Evolutionary conservation across 2,113 vertebrate species (phyloP), one percentile per base, ranked within the genome.

Genomic region (Kryptolebias marmoratus): DNA sequence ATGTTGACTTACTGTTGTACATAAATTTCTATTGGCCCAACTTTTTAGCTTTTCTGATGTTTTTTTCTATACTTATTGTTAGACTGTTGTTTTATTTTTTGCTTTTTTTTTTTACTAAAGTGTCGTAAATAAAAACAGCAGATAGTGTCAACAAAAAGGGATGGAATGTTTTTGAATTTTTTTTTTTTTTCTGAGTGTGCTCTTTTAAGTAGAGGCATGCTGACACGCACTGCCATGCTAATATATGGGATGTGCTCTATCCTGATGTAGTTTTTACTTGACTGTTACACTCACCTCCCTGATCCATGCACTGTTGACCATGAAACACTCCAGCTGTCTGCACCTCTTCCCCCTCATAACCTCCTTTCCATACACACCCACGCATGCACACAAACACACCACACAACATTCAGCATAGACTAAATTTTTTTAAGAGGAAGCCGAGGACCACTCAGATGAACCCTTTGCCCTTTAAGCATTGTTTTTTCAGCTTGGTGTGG

Each of bases 401-500:
- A 61, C 70, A 53, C n/a, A 68, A 56, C 55, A 60, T 60, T 58
- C 32, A 75, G 60, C 71, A 62, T 18, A 68, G 82, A 86, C 80
- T 87, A 80, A 71, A 81, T 75, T 68, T 71, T 22, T 86, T 83
- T 82, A 30, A 82, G 80, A 88, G 91, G 89, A 90, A 92, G 82
- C 71, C 55, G 55, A 63, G 77, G 52, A 61, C 60, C 62, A 68
- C 47, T 83, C 55, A 79, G 71, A 84, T 86, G 68, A 88, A 73
- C 71, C 81, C 80, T 76, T 61, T 52, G 78, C 73, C 83, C 67
- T 70, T 64, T 32, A 68, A 61, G 70, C 75, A 79, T 53, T 91
- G 88, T 93, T 93, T 89, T 92, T 90, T 88, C 91, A 92, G 91
- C 89, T 90, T 92, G 81, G 65, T 68, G 22, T 71, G 61, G 79